Conservation (phyloP, 2,113 vertebrate species). For the Odocoileus hemionus region DNA sequence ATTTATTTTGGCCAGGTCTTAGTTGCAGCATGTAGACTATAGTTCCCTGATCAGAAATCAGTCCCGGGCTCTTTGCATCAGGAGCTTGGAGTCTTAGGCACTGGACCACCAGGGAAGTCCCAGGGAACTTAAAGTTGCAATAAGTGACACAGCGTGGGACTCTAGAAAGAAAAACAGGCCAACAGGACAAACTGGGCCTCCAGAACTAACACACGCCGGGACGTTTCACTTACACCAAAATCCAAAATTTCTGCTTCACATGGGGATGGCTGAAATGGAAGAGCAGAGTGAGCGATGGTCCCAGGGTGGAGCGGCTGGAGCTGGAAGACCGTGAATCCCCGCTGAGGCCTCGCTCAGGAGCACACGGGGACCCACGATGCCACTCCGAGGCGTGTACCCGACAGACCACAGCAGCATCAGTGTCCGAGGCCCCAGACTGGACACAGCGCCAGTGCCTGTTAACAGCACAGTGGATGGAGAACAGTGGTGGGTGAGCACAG, state of each 20-base stretch:
- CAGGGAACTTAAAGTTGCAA: neutral
- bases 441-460: accelerated
- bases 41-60: accelerated
- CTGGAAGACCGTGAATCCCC: accelerated
- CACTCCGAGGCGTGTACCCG: neutral
- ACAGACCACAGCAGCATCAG: accelerated
- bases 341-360: neutral
- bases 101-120: neutral
- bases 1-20: neutral
- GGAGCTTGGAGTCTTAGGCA: neutral
- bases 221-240: neutral
- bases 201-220: neutral
- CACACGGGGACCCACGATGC: accelerated
- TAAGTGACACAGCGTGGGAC: neutral
- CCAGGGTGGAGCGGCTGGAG: too few species aligned
- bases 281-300: neutral
- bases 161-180: neutral
- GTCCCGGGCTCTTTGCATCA: accelerated
- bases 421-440: accelerated
- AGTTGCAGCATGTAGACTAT: accelerated
- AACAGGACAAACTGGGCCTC: neutral
- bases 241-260: neutral
- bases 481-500: accelerated
- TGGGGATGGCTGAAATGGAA: too few species aligned
- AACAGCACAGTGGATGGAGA: accelerated